Percentiles rank a stretch among this genome's conserved stretches.
phyloP scores from a whole-genome alignment of 1,140 invertebrate genomes.

The Holcopasites calliopsidis region DNA sequence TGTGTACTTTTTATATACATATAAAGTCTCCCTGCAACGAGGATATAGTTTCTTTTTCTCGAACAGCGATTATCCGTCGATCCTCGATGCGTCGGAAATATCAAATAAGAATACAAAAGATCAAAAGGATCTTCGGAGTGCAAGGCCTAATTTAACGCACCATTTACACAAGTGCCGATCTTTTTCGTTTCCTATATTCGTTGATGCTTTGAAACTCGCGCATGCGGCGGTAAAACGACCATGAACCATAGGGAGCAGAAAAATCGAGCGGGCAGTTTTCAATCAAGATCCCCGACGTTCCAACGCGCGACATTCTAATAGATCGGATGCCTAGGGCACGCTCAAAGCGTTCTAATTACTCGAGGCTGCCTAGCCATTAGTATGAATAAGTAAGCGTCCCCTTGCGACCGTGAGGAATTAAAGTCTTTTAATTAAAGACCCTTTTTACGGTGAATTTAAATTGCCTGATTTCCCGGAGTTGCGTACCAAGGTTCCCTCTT shows the following conservation, averaged over 20 bases:
- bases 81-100: too few species aligned
- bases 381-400: conserved; percentile 73
- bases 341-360: conserved; percentile 58
- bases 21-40: not conserved
- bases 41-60: not conserved
- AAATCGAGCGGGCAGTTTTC: not conserved
- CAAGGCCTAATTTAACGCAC: not conserved
- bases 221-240: not conserved
- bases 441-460: conserved; percentile 77
- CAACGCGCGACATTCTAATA: conserved; percentile 18
- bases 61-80: not conserved
- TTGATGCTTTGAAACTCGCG: not conserved
- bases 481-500: conserved; percentile 22
- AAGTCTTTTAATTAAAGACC: conserved; percentile 75
- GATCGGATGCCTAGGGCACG: conserved; percentile 33
- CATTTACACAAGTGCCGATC: not conserved
- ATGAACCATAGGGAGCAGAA: not conserved
- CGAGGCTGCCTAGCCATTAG: conserved; percentile 69
- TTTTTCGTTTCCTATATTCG: not conserved
- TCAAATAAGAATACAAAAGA: too few species aligned
- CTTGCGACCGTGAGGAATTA: conserved; percentile 68
- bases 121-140: too few species aligned
- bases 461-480: conserved; percentile 73
- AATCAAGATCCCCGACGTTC: conserved; percentile 30
- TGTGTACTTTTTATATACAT: not conserved